Evolutionary conservation across 2,113 vertebrate species (phyloP), one percentile per base, ranked within the genome.

Genomic region (Xiphias gladius): DNA sequence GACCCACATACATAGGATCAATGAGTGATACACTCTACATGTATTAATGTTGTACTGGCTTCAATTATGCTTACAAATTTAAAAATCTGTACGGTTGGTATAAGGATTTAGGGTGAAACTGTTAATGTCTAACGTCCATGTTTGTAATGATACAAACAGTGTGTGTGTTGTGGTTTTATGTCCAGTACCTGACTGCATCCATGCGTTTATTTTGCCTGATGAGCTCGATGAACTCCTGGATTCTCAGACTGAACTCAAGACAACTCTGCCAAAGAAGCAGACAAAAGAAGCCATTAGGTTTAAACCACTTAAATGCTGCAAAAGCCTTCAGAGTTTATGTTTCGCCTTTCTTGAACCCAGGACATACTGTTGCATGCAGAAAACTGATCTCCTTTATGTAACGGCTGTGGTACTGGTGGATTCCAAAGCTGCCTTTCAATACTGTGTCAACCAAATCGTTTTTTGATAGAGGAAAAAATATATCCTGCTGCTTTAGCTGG

Each of bases 181-280:
- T 59, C 3, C 30, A 30, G 24, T 96, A 99, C 98, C 98, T 96
- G 92, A 99, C 98, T 19, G 98, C 98, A 67, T 99, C 98, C 96
- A 99, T 97, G 85, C 98, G 97, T 95, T 99, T 99, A 94, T 99
- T 99, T 94, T 99, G 98, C 91, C 98, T 96, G 89, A 99, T 98
- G 76, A 99, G 97, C 92, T 99, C 98, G 43, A 99, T 99, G 93
- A 99, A 99, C 95, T 99, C 98, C 94, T 99, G 98, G 91, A 99
- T 99, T 95, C 98, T 96, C 76, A 99, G 96, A 93, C 98, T 99
- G 95, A 99, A 99, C 94, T 99, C 98, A 92, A 99, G 95, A 92
- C 98, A 99, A 89, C 98, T 99, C 98, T 99, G 94, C 1, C 74
- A 94, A 86, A 83, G 5, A 80, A 24, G 61, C 0, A 68, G 19